Conservation (phyloP, 30 jellyfish, hydroid and myxozoan species). For the Pelagia noctiluca region DNA sequence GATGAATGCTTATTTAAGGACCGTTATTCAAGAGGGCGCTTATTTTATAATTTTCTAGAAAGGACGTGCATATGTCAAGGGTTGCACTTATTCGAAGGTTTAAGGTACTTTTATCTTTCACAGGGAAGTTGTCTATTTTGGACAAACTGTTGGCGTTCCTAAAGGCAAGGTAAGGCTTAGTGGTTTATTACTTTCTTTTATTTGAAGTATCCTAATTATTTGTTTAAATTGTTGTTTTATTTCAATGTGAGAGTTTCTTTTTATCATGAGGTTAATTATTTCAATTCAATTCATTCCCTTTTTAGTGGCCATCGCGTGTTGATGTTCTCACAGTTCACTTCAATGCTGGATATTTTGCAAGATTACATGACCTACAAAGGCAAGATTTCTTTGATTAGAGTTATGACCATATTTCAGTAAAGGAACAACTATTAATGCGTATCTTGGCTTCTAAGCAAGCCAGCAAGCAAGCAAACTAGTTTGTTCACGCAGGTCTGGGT, state of each 20-base stretch:
- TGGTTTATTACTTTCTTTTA: not conserved
- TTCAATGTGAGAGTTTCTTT: not conserved
- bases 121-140: constrained; percentile 69
- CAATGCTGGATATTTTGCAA: constrained; percentile 94
- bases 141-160: constrained; percentile 66
- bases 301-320: constrained; percentile 87
- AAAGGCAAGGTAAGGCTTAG: constrained; percentile 59
- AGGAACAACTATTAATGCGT: too few species aligned
- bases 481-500: too few species aligned
- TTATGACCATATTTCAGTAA: too few species aligned
- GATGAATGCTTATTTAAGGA: too few species aligned
- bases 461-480: too few species aligned
- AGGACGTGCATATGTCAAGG: not conserved
- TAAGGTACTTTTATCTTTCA: not conserved
- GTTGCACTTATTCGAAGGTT: not conserved
- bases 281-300: not conserved
- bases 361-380: constrained; percentile 94
- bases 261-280: not conserved
- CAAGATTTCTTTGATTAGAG: not conserved
- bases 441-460: too few species aligned
- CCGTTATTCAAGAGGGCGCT: too few species aligned
- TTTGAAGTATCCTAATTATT: too few species aligned
- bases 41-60: too few species aligned
- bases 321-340: constrained; percentile 91
- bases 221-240: too few species aligned